These are phyloP conservation scores for Amphimedon queenslandica DNA, from an alignment of 37 sponge, comb jelly and placozoan species.

Conservation along the genomic window DNA sequence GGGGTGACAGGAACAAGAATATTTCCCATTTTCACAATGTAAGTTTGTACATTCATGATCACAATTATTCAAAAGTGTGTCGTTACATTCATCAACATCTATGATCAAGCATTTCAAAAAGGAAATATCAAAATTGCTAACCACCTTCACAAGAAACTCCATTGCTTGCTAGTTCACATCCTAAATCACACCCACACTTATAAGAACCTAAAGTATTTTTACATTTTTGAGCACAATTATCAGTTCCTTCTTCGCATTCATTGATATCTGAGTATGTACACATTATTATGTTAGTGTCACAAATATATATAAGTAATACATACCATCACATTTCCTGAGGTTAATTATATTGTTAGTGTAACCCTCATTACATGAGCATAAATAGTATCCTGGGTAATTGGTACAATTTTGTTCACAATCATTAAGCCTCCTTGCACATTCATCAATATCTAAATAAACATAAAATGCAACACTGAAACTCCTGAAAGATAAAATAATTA, in stretches of 20 bases:
- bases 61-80: neutral
- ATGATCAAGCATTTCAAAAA: neutral
- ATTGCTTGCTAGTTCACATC: constrained; percentile 12
- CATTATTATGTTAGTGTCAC: too few relatives aligned
- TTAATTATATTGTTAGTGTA: neutral
- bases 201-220: constrained; percentile 44
- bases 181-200: constrained; percentile 6
- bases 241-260: constrained; percentile 27
- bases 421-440: neutral
- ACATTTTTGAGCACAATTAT: constrained; percentile 39
- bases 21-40: neutral
- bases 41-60: neutral
- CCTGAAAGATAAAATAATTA: neutral
- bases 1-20: neutral
- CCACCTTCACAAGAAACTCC: neutral
- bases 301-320: too few relatives aligned
- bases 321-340: constrained; percentile 6
- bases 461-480: too few relatives aligned
- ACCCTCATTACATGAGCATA: constrained; percentile 20
- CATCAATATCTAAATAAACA: constrained; percentile 35
- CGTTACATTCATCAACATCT: neutral
- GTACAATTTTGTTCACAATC: neutral
- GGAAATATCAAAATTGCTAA: too few relatives aligned
- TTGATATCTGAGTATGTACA: constrained; percentile 23
- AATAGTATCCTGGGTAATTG: constrained; percentile 6